A percentile compares a stretch with the other conserved stretches of the same genome.
phyloP scores from a whole-genome alignment of 2,113 vertebrate genomes.

The Copsychus sechellarum region DNA sequence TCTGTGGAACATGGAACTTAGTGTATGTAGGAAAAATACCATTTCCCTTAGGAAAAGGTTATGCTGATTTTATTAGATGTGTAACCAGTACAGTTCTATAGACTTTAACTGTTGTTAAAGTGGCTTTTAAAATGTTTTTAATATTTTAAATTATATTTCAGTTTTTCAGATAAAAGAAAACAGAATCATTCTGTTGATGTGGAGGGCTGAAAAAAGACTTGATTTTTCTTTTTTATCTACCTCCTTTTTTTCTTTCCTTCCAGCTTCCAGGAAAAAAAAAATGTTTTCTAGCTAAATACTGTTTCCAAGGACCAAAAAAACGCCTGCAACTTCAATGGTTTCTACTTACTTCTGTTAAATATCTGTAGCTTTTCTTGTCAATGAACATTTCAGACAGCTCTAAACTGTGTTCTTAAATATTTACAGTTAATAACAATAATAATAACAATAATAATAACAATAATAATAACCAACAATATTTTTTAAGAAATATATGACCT shows the following conservation, averaged over 20 bases:
- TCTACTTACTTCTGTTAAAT: background rate
- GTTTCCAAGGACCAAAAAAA: background rate
- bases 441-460: background rate
- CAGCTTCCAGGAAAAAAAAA: background rate
- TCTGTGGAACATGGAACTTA: background rate
- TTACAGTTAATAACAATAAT: background rate
- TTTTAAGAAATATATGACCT: background rate
- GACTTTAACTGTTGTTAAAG: background rate
- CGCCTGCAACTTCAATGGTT: background rate
- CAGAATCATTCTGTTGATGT: background rate
- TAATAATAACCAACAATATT: background rate
- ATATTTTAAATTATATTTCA: background rate
- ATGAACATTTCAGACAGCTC: background rate
- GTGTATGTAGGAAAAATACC: background rate
- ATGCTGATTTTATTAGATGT: background rate
- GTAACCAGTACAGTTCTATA: background rate
- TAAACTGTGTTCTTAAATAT: background rate
- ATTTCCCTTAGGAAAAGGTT: conserved; percentile 9
- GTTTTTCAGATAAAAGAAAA: background rate
- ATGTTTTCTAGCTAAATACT: background rate
- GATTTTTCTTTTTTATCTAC: background rate
- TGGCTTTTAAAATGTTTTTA: background rate
- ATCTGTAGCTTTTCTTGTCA: background rate
- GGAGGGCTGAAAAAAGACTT: background rate
- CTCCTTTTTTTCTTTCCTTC: background rate